A percentile compares a stretch with the other conserved stretches of the same genome.
These are phyloP conservation scores for Trichoplusia ni DNA, from an alignment of 1,140 invertebrate genomes.

Conservation along the genomic window DNA sequence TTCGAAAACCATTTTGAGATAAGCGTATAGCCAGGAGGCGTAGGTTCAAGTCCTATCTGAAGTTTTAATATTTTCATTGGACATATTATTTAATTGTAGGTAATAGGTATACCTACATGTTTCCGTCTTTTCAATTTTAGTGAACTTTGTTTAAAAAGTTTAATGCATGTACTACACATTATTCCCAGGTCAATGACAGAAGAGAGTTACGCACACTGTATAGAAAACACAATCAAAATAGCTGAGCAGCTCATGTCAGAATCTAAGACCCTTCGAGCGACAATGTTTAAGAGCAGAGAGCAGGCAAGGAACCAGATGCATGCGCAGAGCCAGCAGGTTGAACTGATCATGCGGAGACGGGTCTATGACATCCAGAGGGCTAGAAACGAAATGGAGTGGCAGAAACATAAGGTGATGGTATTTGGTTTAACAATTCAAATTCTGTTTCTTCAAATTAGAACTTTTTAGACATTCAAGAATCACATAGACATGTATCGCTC, in stretches of 20 bases:
- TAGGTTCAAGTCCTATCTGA: no score
- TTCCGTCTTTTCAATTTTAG: no score
- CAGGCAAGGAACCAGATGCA: slow-evolving; percentile 89
- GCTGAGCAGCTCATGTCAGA: slow-evolving; percentile 90
- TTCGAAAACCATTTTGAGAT: no score
- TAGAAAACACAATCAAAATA: slow-evolving; percentile 87
- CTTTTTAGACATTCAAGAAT: no score
- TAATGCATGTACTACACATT: background rate
- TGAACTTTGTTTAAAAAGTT: no score
- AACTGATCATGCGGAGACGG: slow-evolving; percentile 90
- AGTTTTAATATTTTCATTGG: no score
- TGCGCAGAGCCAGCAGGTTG: slow-evolving; percentile 90
- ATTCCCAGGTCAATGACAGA: slow-evolving; percentile 83
- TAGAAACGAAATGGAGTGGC: slow-evolving; percentile 94
- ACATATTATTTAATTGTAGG: no score
- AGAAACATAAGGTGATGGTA: slow-evolving; percentile 88
- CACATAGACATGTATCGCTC: no score
- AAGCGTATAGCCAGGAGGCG: no score
- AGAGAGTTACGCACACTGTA: slow-evolving; percentile 91
- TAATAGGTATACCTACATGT: no score
- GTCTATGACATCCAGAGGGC: slow-evolving; percentile 93
- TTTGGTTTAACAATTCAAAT: no score
- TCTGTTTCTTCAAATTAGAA: no score
- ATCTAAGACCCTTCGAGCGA: slow-evolving; percentile 88
- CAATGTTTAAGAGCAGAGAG: slow-evolving; percentile 88